Base-by-base conservation (phyloP, 2,113 vertebrate species). In the Chroicocephalus ridibundus region DNA sequence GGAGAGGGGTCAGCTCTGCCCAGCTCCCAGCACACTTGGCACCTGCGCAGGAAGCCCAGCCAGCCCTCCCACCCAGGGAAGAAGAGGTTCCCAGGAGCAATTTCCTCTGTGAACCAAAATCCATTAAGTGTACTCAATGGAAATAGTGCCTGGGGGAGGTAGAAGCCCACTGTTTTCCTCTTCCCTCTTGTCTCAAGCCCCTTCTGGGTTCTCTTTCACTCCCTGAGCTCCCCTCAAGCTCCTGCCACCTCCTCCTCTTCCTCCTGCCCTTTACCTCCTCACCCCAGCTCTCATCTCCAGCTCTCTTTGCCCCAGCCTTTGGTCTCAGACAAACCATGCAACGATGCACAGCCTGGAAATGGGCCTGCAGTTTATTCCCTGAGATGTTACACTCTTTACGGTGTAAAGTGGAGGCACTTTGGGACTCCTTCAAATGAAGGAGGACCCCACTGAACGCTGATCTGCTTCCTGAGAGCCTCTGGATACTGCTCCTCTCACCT, bases 1-100 rank as follows among this genome's bases (percentile, higher is more conserved):
- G 1, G 55, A 13, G 1, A 10, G 15, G 62, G 71, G 5, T 5
- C 0, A 0, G 77, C 85, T 62, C 52, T 82, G 66, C 52, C 2
- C 4, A 32, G 12, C 42, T 85, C 51, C 58, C 65, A 40, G 49
- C 6, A 34, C 55, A 57, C n/a, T 16, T 47, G 52, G 38, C 40
- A 40, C 38, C 32, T 4, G 34, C 1, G 1, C n/a, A 15, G 27
- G 31, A 40, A 51, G 91, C 47, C 32, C 34, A 58, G 75, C 32
- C 61, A 79, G 62, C 34, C 74, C 82, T 32, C 57, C 55, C 0
- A 1, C 29, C 21, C 40, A 47, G 61, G 44, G 74, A 88, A 70
- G 46, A 13, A 68, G n/a, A 51, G 17, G 15, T 51, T 93, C 29
- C 75, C 88, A 58, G 15, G 8, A 78, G 47, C 42, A 25, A 52